Base-by-base conservation (phyloP, 2,797 vertebrate species). In the Gallinago solitaria region DNA sequence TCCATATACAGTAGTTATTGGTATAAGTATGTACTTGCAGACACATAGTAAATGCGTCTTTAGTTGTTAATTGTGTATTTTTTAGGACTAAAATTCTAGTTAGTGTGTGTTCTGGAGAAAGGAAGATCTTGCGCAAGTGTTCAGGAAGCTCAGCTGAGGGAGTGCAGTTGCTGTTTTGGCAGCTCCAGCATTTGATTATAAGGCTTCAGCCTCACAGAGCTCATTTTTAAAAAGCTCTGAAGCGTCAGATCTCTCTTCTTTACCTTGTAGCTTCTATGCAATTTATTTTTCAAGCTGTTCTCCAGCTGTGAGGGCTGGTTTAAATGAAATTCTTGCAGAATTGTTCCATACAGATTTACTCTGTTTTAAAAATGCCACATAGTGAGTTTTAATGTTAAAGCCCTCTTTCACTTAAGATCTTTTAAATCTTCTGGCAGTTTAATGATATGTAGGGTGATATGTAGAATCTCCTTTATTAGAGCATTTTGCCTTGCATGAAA, bases 111-210 rank as follows among this genome's bases (percentile, higher is more conserved):
- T 92, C 86, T 82, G 83, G 68, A 87, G 87, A 83, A 85, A 35
- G 14, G 1, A 87, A 61, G 56, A 27, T 64, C 47, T 86, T 82
- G 51, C 0, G 3, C 47, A 87, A 81, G 20, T 39, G 63, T 87
- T 89, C 59, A n/a, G 54, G 33, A 10, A 41, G 85, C 77, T 76
- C 54, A 87, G 3, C 63, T 59, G 64, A 59, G 77, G 59, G 87
- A 95, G 51, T 43, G 9, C 67, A 76, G 73, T 92, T 92, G 50
- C 69, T 67, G 25, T 89, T 86, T 69, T 90, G 95, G 85, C 94
- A 95, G 54, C 61, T 86, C 65, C 47, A 78, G 61, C 17, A 7
- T 63, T 93, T 77, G 78, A 1, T 91, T 87, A 35, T 16, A 70
- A 63, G 57, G 50, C 67, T 76, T 94, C 80, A 89, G 77, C n/a